phyloP scores from a whole-genome alignment of 2,797 vertebrate species.

The Oreonectes daqikongensis region DNA sequence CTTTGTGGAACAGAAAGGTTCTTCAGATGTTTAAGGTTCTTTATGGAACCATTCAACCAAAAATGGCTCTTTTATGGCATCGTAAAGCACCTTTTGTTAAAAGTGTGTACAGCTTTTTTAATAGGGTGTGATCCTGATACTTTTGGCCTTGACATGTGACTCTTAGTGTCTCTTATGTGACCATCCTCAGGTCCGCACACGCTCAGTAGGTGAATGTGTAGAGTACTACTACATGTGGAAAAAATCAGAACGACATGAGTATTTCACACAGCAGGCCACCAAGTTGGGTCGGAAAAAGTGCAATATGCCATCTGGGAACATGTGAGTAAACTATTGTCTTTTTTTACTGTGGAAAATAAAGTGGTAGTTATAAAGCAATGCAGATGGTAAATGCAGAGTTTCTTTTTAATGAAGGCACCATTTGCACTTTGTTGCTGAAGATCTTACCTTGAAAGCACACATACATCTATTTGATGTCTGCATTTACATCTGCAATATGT shows the following conservation, averaged over 20 bases:
- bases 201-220: conserved; percentile 94
- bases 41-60: too few species aligned
- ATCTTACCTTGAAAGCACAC: too few species aligned
- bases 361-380: background rate
- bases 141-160: background rate
- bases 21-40: too few species aligned
- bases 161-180: background rate
- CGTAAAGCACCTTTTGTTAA: too few species aligned
- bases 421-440: background rate
- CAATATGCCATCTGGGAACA: conserved; percentile 81
- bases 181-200: conserved; percentile 86
- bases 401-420: too few species aligned
- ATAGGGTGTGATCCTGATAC: background rate
- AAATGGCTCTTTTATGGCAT: too few species aligned
- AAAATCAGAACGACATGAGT: conserved; percentile 91
- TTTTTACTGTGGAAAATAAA: conserved; percentile 32
- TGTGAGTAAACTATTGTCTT: conserved; percentile 75
- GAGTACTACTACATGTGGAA: conserved; percentile 99
- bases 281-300: conserved; percentile 88
- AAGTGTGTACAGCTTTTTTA: too few species aligned
- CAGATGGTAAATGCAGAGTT: background rate
- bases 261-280: conserved; percentile 91
- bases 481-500: too few species aligned
- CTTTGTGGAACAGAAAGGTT: too few species aligned
- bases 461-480: too few species aligned